Percentiles rank a stretch among this genome's conserved stretches.
Conservation (phyloP, 2,113 vertebrate genomes). For the Xiphophorus couchianus region DNA sequence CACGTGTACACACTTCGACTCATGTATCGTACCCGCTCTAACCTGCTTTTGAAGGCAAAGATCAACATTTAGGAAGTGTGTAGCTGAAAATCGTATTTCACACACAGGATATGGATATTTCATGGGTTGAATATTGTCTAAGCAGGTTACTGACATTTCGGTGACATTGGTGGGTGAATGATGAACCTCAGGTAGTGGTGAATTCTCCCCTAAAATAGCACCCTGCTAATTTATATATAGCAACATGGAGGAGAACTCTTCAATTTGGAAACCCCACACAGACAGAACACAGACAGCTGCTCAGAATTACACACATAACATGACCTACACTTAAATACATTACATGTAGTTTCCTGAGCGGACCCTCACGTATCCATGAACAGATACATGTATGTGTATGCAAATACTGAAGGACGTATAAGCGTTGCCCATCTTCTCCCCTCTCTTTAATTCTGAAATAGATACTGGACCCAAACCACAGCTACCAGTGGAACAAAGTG, state of each 20-base stretch:
- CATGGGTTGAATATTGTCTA: neutral
- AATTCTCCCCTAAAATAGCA: conserved; percentile 34
- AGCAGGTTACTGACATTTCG: neutral
- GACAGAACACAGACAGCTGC: conserved; percentile 67
- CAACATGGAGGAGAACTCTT: conserved; percentile 55
- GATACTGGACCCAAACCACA: conserved; percentile 68
- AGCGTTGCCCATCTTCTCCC: conserved; percentile 62
- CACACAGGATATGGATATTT: neutral
- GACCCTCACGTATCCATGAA: conserved; percentile 15
- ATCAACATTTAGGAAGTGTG: conserved; percentile 19
- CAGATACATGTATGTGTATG: neutral
- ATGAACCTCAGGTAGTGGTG: conserved; percentile 39
- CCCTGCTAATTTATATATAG: conserved; percentile 37
- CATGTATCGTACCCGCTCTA: neutral
- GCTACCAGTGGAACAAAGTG: conserved; percentile 63
- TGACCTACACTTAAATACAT: conserved; percentile 53
- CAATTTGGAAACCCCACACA: conserved; percentile 65
- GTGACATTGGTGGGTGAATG: conserved; percentile 8
- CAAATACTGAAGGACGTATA: conserved; percentile 16
- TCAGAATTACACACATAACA: conserved; percentile 48
- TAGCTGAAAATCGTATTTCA: neutral
- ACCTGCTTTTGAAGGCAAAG: conserved; percentile 26
- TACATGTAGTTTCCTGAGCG: conserved; percentile 36
- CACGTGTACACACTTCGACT: neutral
- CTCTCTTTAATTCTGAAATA: conserved; percentile 73